A percentile compares a stretch with the other conserved stretches of the same genome.
phyloP scores from a whole-genome alignment of 1,140 invertebrate species.

The Danaus melanippus region DNA sequence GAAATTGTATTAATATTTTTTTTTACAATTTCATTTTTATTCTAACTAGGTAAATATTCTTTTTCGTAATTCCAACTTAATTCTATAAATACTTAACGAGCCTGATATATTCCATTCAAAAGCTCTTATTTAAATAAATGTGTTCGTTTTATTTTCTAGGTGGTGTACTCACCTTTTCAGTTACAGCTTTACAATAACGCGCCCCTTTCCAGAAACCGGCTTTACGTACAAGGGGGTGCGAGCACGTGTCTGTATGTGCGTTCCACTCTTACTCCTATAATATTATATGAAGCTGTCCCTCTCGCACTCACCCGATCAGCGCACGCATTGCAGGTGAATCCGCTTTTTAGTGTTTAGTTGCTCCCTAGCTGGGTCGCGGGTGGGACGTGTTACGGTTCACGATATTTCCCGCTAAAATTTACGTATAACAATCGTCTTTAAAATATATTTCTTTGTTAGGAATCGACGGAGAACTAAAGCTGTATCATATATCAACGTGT shows the following conservation, averaged over 20 bases:
- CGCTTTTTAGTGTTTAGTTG: conserved; percentile 43
- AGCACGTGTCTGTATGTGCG: conserved; percentile 47
- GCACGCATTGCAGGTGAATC: conserved; percentile 67
- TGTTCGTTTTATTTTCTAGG: no score
- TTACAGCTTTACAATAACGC: conserved; percentile 55
- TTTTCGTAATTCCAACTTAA: no score
- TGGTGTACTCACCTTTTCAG: conserved; percentile 41
- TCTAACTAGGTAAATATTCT: no score
- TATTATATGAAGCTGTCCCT: conserved; percentile 24
- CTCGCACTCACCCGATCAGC: conserved; percentile 47
- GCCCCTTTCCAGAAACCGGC: conserved; percentile 57
- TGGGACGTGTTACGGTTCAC: conserved; percentile 28
- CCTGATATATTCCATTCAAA: no score
- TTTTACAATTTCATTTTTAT: no score
- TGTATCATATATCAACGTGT: conserved; percentile 3
- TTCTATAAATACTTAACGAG: no score
- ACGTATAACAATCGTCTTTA: conserved; percentile 25
- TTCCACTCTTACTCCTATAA: conserved; percentile 22
- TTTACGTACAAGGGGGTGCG: conserved; percentile 41
- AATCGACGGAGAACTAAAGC: no score
- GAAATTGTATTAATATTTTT: no score
- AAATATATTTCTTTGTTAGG: conserved; percentile 7
- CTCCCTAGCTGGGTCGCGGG: conserved; percentile 36
- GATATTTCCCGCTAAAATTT: conserved; percentile 63
- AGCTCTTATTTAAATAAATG: no score